Base-by-base conservation (phyloP, 2,888 invertebrate species). In the Drosophila meridiana region DNA sequence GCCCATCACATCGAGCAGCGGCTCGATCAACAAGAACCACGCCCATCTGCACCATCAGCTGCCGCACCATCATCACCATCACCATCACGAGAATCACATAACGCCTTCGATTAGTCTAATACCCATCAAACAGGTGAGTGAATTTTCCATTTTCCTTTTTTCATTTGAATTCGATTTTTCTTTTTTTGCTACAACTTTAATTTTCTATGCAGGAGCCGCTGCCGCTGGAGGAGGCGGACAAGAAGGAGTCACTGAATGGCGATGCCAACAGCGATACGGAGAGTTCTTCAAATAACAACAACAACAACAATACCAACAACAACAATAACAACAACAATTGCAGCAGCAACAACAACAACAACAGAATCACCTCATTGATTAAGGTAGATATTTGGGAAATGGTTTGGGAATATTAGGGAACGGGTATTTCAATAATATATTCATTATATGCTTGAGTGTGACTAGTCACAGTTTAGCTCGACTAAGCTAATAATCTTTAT, bases 41-140 rank as follows among this genome's bases (percentile, higher is more conserved):
- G 57, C 34, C 32, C 52, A 52, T 26, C 52, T 26, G 6, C 81
- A 87, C 3, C 81, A 87, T 81, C 73, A 85, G 78, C 58, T 66
- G 47, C 38, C 63, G 57, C 52, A 86, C 71, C 71, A 52, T 3
- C 52, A 86, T 73, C 90, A 90, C 34, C 91, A 89, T 72, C 92
- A 90, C 67, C 92, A 92, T 78, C 90, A 90, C 65, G 93, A 93
- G 72, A 92, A 93, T 76, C 94, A 94, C 84, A 97, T 97, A 91
- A 97, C 97, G 85, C 97, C 97, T 30, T 97, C 97, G 78, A 97
- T 97, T 87, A 97, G 97, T 47, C 94, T 97, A 63, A 97, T 97
- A 94, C 97, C 97, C 69, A 97, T 97, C 81, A 97, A 97, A 93
- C 96, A 96, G 94, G 95, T 95, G 91, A 90, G 86, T 80, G 4